phyloP scores from a whole-genome alignment of 2,113 vertebrate species.

The Miniopterus natalensis region DNA sequence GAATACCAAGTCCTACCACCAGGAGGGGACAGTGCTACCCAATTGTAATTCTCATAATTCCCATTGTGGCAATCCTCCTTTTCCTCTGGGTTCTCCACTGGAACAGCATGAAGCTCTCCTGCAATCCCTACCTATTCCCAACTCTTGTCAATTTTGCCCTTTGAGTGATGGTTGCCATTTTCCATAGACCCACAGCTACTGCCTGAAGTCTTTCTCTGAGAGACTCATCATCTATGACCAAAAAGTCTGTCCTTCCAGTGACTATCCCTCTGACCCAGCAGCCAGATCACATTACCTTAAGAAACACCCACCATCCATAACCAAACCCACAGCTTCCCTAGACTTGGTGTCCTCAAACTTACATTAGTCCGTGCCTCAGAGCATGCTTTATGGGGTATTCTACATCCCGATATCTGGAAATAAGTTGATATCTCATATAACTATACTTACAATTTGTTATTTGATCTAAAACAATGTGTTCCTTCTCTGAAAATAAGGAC shows the following conservation, averaged over 20 bases:
- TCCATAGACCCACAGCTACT: background rate
- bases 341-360: background rate
- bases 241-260: background rate
- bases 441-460: slow-evolving; percentile 18
- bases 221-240: background rate
- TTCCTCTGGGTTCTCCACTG: background rate
- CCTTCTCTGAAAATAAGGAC: slow-evolving; percentile 46
- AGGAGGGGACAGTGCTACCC: background rate
- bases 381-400: background rate
- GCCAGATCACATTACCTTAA: background rate
- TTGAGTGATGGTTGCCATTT: background rate
- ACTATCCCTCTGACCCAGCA: background rate
- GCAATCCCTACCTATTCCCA: background rate
- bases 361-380: background rate
- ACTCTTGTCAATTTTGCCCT: background rate
- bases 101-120: background rate
- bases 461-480: background rate
- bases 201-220: background rate
- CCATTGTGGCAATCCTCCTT: background rate
- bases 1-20: background rate
- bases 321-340: background rate
- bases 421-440: background rate
- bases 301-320: background rate
- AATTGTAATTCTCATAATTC: background rate
- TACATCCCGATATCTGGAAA: background rate